Base-by-base conservation (phyloP, 2,113 vertebrate species). In the Brachyhypopomus gauderio region DNA sequence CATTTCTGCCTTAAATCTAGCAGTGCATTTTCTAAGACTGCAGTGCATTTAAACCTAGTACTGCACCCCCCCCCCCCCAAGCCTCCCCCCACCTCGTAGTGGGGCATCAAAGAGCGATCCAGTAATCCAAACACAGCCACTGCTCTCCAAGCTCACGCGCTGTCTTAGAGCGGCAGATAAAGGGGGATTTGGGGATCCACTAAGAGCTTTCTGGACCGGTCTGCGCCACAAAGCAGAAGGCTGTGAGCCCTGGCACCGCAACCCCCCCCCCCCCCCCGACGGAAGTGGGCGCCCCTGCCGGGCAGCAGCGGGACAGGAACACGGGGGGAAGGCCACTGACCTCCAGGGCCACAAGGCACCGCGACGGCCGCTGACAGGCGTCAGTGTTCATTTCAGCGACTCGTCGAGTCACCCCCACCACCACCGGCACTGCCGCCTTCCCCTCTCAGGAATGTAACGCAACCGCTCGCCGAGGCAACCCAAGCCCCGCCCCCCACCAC, bases 371-470 rank as follows among this genome's bases (percentile, higher is more conserved):
- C 94, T 97, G 96, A 98, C 96, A 97, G 96, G 94, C 80, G 83
- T 95, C 95, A 96, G 95, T 94, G 90, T 96, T 96, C 95, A 96
- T 98, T 97, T 98, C 96, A 98, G 93, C 96, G 96, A 95, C 95
- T 93, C 93, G 91, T 92, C 92, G 93, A 96, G 94, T 93, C 91
- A 77, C 89, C 88, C 41, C 84, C 87, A 1, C 30, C 30, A 81
- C 36, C 27, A 67, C 64, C 69, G 66, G 55, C 59, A 34, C 76
- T 72, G 55, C 77, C 83, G 62, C 71, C 64, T 88, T 92, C 93
- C 91, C 92, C 91, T 90, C 88, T 88, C 92, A 95, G 94, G 95
- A 97, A 98, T 96, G 96, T 93, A 93, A 93, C 93, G 92, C 92
- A 95, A 92, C 95, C 94, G 91, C 93, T 87, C 87, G 87, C 92